Base-by-base conservation (phyloP, 2,888 invertebrate genomes). In the Drosophila mimetica region DNA sequence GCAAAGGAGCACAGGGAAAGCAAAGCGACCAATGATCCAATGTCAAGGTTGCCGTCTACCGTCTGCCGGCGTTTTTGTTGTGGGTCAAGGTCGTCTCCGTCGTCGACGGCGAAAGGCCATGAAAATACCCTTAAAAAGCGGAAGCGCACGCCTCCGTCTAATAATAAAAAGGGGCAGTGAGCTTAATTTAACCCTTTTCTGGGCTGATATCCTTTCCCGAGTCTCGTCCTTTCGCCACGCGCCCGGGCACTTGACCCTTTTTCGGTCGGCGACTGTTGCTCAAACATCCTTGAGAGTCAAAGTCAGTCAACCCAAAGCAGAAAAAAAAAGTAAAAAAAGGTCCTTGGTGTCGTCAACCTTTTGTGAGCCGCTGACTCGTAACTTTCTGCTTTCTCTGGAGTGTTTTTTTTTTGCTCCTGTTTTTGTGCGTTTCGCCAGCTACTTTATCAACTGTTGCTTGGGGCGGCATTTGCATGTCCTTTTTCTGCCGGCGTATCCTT, bases 241-340 rank as follows among this genome's bases (percentile, higher is more conserved):
- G 80, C 16, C 28, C 72, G 72, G 84, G 80, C 86, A 88, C 88
- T 84, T 88, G 84, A 88, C 84, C 84, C 84, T 84, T 84, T 84
- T 69, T 16, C 14, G 25, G 14, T 9, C 44, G 36, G 36, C 22
- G 7, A 51, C 48, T 71, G 71, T 55, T 59, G 54, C 37, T 53
- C 69, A 65, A 81, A 73, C 73, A 75, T 82, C 83, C 86, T 82
- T 86, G 71, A 75, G 88, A 22, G 14, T 16, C 67, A 75, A 86
- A 22, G 9, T 14, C 71, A 75, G 69, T 75, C 58, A 65, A 71
- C 75, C 30, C 47, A 42, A 63, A 47, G n/a, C n/a, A 44, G 9
- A 44, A n/a, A 4, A 18, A 9, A 18, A 39, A 18, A 18, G 14
- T 28, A 16, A 11, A 75, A 79, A 69, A 72, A 41, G 54, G 64